Base-by-base conservation (phyloP, 2,113 vertebrate species). In the Chloropsis hardwickii region DNA sequence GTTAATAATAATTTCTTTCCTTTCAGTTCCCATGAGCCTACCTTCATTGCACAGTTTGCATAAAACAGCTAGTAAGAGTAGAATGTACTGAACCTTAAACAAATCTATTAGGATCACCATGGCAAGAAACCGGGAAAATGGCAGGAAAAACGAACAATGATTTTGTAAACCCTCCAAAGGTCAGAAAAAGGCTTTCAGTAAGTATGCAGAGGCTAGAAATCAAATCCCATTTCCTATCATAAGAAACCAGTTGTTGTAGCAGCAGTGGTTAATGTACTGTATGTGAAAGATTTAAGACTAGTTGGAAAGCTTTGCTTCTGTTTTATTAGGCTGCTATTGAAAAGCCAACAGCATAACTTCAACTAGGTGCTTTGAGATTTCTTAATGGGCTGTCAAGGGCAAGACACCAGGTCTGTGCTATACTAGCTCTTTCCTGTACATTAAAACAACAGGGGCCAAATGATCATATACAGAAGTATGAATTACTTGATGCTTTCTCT, bases 361-460 rank as follows among this genome's bases (percentile, higher is more conserved):
- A 92, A 95, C 97, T 98, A 97, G 98, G 98, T 98, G 98, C 97
- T 98, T 97, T 97, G 98, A 98, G 98, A 98, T 98, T 98, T 98
- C 98, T 98, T 98, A 98, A 98, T 98, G 98, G 98, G 98, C 98
- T 98, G 98, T 98, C 98, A 98, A 98, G 98, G 98, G 97, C 98
- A 98, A 98, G 98, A 98, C 98, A 98, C 97, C 97, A 97, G 97
- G 98, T 98, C 97, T 98, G 97, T 94, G 97, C 97, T 97, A 87
- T 95, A 96, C 97, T 95, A 95, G 97, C 97, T 96, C 96, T 97
- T 98, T 98, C 97, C 97, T 98, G 97, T 98, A 97, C 97, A 97
- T 98, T 98, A 98, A 98, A 98, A 98, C 97, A 97, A 97, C 97
- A 97, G 97, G 97, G 96, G 98, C 98, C 97, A 97, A 97, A 97